phyloP scores from a whole-genome alignment of 2,113 vertebrate species.

The Prunella fulvescens region DNA sequence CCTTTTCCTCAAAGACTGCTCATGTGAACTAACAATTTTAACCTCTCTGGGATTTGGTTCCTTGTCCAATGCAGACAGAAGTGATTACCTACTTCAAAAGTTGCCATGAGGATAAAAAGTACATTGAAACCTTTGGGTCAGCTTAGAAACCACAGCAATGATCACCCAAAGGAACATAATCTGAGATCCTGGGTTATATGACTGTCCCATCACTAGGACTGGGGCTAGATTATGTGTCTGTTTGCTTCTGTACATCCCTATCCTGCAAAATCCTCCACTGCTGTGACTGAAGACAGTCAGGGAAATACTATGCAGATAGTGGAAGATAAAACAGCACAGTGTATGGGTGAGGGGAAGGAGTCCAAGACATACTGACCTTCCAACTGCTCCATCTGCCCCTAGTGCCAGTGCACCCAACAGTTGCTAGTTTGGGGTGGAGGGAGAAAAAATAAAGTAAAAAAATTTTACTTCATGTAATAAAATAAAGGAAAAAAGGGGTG shows the following conservation, averaged over 20 bases:
- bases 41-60: background rate
- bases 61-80: background rate
- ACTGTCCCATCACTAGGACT: background rate
- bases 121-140: background rate
- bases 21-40: background rate
- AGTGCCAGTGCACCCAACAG: conserved; percentile 82
- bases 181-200: background rate
- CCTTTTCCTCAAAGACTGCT: background rate
- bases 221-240: background rate
- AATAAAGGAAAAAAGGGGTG: background rate
- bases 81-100: background rate
- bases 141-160: background rate
- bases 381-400: conserved; percentile 89
- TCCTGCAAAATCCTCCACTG: background rate
- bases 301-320: background rate
- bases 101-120: background rate
- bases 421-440: conserved; percentile 75
- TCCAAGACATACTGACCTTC: conserved; percentile 79
- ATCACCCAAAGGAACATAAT: background rate
- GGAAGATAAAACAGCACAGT: background rate
- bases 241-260: background rate
- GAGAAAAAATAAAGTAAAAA: background rate
- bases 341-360: background rate
- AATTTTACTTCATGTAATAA: background rate
- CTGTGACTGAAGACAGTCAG: background rate